Evolutionary conservation across 1,140 invertebrate genomes (phyloP), one percentile per base, ranked within the genome.

Genomic region (Heliothis virescens): DNA sequence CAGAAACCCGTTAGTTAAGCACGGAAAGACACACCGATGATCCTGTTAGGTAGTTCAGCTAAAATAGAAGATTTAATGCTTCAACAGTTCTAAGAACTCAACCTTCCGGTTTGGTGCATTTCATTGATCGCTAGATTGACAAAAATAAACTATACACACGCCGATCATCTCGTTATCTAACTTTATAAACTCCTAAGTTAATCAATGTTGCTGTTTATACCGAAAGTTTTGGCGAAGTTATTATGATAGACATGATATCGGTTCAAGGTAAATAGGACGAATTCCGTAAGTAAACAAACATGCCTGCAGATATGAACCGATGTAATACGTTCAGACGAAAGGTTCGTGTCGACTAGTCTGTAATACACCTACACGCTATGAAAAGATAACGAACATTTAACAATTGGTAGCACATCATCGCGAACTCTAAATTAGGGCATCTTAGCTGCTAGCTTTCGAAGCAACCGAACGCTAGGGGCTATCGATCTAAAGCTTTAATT

Each of bases 211-310:
- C 5, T 48, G 18, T 2, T 10, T 65, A 48, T 34, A 7, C 21
- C 34, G 13, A 63, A 34, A 41, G 29, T 34, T n/a, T 34, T 3
- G n/a, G 34, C 34, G 34, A 41, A 9, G 5, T 41, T 41, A 3
- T 34, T 34, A 34, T 7, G 34, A 7, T 0, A 47, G 5, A 1
- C 10, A n/a, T 10, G 34, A 62, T 12, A 13, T 34, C 26, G 15
- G 21, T 34, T 57, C 60, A 65, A 65, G 16, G 41, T 63, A 47
- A 63, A 9, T n/a, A 63, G 62, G 62, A 47, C 41, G 18, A 65
- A 65, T 41, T 18, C 16, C 62, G 18, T 34, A 16, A 65, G 62
- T 65, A 65, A 65, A 65, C 62, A 65, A 48, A 41, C 47, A 12
- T 48, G 48, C 41, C 5, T 16, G 26, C 21, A n/a, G 13, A 65